Evolutionary conservation across 1,140 invertebrate genomes (phyloP).

Genomic region (Philotrypesis tridentata): DNA sequence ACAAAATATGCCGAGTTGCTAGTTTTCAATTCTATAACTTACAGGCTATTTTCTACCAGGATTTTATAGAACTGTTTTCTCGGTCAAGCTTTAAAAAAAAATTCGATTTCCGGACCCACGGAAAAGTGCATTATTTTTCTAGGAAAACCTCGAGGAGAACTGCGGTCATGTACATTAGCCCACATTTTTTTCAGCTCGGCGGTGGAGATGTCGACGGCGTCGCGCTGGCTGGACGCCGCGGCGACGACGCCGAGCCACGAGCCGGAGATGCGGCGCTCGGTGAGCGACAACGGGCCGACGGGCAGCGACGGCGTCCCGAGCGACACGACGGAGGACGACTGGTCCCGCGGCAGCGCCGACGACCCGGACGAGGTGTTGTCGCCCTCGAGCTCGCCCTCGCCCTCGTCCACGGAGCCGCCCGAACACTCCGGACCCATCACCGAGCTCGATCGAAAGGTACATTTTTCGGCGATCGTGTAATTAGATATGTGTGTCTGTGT

Average conservation of each 20-base stretch:
- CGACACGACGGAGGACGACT: conserved; percentile 80
- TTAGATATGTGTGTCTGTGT: too few relatives aligned
- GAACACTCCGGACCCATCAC: conserved; percentile 67
- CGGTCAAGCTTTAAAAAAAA: too few relatives aligned
- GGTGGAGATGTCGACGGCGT: conserved; percentile 63
- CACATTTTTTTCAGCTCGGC: conserved; percentile 68
- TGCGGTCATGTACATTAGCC: too few relatives aligned
- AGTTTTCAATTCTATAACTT: too few relatives aligned
- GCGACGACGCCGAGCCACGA: conserved; percentile 59
- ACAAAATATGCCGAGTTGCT: too few relatives aligned
- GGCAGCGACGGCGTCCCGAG: conserved; percentile 79
- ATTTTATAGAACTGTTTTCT: too few relatives aligned
- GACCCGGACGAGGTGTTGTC: conserved; percentile 74
- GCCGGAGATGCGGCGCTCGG: conserved; percentile 69
- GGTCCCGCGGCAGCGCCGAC: conserved; percentile 79
- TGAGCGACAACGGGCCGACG: conserved; percentile 72
- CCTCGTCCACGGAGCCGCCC: conserved; percentile 59
- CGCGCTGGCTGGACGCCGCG: conserved; percentile 67
- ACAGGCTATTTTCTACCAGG: too few relatives aligned
- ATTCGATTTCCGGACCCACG: too few relatives aligned
- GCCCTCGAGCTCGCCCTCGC: conserved; percentile 67
- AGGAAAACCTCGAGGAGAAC: too few relatives aligned
- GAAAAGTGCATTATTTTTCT: too few relatives aligned
- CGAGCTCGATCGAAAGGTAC: conserved; percentile 71
- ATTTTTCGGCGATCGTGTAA: too few relatives aligned